Conservation (phyloP, 2,888 invertebrate species). For the Lordiphosa andalusiaca region DNA sequence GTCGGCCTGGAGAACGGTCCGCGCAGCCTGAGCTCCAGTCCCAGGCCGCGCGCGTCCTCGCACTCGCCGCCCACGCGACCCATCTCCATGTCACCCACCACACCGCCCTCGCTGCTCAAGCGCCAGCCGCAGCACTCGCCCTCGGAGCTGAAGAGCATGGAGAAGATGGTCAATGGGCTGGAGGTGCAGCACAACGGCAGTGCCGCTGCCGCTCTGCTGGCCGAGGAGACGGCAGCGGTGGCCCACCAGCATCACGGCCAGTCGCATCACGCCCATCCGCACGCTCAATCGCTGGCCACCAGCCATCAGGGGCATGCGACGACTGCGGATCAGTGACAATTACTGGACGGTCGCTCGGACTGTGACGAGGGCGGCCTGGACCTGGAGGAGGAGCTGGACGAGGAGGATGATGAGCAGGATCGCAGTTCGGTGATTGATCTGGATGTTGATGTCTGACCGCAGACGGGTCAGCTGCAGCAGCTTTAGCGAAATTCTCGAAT, state of each 20-base stretch:
- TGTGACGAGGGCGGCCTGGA: constrained; percentile 47
- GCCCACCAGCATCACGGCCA: constrained; percentile 61
- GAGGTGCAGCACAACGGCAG: constrained; percentile 88
- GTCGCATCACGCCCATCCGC: constrained; percentile 38
- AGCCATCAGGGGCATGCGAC: constrained; percentile 44
- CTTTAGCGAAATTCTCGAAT: constrained; percentile 52
- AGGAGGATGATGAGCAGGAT: constrained; percentile 72
- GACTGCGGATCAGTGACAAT: constrained; percentile 80
- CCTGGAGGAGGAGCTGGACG: constrained; percentile 21
- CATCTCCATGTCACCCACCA: constrained; percentile 81
- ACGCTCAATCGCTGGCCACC: constrained; percentile 20
- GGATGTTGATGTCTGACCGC: constrained; percentile 80
- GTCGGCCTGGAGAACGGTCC: constrained; percentile 74
- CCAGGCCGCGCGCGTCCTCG: constrained; percentile 79
- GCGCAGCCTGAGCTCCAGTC: constrained; percentile 80
- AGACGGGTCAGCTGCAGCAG: constrained; percentile 49
- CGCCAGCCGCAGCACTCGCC: constrained; percentile 78
- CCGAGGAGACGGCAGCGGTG: constrained; percentile 41
- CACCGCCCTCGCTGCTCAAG: constrained; percentile 80
- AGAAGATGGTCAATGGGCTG: constrained; percentile 97
- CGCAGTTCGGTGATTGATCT: constrained; percentile 80
- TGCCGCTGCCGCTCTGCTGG: constrained; percentile 47
- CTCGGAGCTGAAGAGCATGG: constrained; percentile 95
- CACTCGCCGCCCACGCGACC: constrained; percentile 80
- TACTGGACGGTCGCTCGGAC: constrained; percentile 78